phyloP scores from a whole-genome alignment of 2,888 invertebrate species.

The Oxystoma pomonae region DNA sequence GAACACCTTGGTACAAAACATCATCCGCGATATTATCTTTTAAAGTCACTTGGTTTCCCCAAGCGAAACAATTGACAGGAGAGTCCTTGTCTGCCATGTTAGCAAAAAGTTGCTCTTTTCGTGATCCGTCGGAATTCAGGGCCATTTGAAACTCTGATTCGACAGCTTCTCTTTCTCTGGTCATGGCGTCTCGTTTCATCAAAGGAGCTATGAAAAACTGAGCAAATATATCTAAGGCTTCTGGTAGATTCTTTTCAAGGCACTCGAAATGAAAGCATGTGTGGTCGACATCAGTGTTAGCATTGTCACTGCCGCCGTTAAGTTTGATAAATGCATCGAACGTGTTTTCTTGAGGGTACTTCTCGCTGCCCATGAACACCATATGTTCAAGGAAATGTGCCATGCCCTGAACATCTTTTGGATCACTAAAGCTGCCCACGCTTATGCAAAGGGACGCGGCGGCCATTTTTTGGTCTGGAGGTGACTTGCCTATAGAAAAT shows the following conservation, averaged over 20 bases:
- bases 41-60: conserved; percentile 78
- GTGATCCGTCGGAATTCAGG: conserved; percentile 66
- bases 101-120: conserved; percentile 73
- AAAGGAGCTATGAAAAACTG: conserved; percentile 85
- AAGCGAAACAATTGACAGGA: conserved; percentile 76
- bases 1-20: conserved; percentile 63
- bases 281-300: conserved; percentile 80
- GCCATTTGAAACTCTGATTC: conserved; percentile 88
- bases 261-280: conserved; percentile 89
- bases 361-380: conserved; percentile 93
- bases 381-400: conserved; percentile 88
- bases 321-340: conserved; percentile 72
- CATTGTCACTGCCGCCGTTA: conserved; percentile 74
- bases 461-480: conserved; percentile 48
- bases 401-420: conserved; percentile 69
- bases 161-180: conserved; percentile 81
- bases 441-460: conserved; percentile 73
- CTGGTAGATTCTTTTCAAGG: conserved; percentile 69
- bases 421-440: conserved; percentile 78
- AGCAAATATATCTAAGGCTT: conserved; percentile 80
- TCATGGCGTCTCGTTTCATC: conserved; percentile 80
- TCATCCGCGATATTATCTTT: conserved; percentile 64
- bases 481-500: too few species aligned
- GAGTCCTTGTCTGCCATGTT: conserved; percentile 63
- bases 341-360: conserved; percentile 81